Percentiles rank a stretch among this genome's conserved stretches.
Conservation (phyloP, 2,888 invertebrate species). For the Asteroscopus sphinx region DNA sequence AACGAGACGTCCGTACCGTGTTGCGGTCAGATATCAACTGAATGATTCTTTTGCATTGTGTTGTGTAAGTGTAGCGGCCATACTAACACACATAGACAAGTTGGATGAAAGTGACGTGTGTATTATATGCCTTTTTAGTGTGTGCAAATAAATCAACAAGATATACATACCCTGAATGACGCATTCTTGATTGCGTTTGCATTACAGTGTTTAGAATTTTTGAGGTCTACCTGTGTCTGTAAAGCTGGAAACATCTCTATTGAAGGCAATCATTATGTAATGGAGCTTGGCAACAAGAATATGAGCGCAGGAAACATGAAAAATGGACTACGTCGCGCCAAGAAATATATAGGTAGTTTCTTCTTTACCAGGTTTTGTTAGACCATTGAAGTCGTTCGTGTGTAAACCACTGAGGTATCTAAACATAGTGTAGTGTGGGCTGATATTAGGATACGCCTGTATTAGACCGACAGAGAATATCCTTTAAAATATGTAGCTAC, state of each 20-base stretch:
- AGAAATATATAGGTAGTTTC: slow-evolving; percentile 10
- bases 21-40: slow-evolving; percentile 77
- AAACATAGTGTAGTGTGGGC: too few species aligned
- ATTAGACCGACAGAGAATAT: too few species aligned
- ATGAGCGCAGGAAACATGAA: slow-evolving; percentile 4
- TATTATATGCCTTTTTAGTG: slow-evolving; percentile 57
- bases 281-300: slow-evolving; percentile 12
- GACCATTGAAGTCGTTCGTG: too few species aligned
- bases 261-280: slow-evolving; percentile 16
- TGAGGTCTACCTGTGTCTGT: background rate
- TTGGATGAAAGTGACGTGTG: slow-evolving; percentile 73
- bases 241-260: background rate
- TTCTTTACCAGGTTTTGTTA: too few species aligned
- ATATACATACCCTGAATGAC: slow-evolving; percentile 65
- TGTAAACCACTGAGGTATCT: too few species aligned
- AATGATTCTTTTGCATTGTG: slow-evolving; percentile 69
- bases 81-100: slow-evolving; percentile 58
- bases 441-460: too few species aligned
- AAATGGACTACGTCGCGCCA: background rate
- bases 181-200: slow-evolving; percentile 61
- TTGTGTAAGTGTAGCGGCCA: slow-evolving; percentile 48
- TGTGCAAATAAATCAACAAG: slow-evolving; percentile 60
- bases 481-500: too few species aligned
- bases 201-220: slow-evolving; percentile 19
- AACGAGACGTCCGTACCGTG: slow-evolving; percentile 63